Evolutionary conservation across 2,797 vertebrate genomes (phyloP).

Genomic region (Semotilus atromaculatus): DNA sequence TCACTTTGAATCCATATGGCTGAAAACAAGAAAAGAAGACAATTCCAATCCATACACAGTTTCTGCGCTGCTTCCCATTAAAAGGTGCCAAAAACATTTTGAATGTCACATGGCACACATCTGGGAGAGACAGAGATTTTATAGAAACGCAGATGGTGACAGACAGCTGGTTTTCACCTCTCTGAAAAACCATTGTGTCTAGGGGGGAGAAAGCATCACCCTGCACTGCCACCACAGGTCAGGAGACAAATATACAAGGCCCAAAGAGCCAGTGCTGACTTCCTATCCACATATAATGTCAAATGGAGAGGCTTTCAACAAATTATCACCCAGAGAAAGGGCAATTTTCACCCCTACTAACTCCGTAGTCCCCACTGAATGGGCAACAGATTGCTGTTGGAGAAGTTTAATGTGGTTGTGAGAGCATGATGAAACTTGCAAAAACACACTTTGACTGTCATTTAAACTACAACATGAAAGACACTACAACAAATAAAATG

Average conservation of each 20-base stretch:
- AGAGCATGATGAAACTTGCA: slow-evolving; percentile 16
- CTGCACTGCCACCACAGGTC: slow-evolving; percentile 39
- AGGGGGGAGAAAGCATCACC: slow-evolving; percentile 44
- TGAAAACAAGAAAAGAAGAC: slow-evolving; percentile 38
- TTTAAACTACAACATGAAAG: not conserved
- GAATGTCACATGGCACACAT: slow-evolving; percentile 53
- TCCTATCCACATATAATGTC: slow-evolving; percentile 48
- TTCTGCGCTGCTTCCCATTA: slow-evolving; percentile 53
- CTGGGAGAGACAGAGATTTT: slow-evolving; percentile 46
- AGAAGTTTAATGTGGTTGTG: slow-evolving; percentile 14
- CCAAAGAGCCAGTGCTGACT: slow-evolving; percentile 44
- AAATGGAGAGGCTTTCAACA: slow-evolving; percentile 57
- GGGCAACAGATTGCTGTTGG: slow-evolving; percentile 41
- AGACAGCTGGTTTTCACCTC: slow-evolving; percentile 67
- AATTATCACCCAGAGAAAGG: slow-evolving; percentile 62
- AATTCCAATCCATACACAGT: not conserved
- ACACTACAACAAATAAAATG: not conserved
- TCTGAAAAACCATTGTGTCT: slow-evolving; percentile 49
- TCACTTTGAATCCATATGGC: slow-evolving; percentile 11
- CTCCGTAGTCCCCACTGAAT: slow-evolving; percentile 52
- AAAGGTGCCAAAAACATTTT: slow-evolving; percentile 60
- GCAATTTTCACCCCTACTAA: slow-evolving; percentile 61
- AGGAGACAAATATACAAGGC: slow-evolving; percentile 47
- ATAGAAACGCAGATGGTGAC: slow-evolving; percentile 56
- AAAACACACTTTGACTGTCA: not conserved